phyloP scores from a whole-genome alignment of 2,888 invertebrate genomes.

The Morpho achilles region DNA sequence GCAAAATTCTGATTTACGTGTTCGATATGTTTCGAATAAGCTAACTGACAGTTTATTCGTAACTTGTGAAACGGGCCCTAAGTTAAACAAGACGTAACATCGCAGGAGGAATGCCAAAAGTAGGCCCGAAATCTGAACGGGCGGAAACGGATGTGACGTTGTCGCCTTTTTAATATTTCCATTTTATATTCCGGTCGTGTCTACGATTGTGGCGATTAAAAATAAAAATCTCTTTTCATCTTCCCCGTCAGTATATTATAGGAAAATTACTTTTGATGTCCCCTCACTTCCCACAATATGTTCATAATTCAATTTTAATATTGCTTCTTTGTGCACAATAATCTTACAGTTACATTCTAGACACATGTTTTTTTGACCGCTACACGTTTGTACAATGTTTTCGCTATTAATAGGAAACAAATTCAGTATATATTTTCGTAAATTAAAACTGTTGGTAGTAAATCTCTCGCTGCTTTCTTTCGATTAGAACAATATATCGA shows the following conservation, averaged over 20 bases:
- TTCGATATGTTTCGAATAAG: too few species aligned
- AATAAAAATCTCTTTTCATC: slow-evolving; percentile 66
- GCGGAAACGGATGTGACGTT: slow-evolving; percentile 71
- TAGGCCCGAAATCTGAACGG: slow-evolving; percentile 43
- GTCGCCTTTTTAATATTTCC: slow-evolving; percentile 68
- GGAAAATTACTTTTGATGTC: slow-evolving; percentile 52
- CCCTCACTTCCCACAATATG: slow-evolving; percentile 34
- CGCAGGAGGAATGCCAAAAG: slow-evolving; percentile 10
- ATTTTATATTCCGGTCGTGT: slow-evolving; percentile 60
- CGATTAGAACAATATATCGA: too few species aligned
- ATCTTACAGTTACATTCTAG: neutral
- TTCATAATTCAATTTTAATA: slow-evolving; percentile 30
- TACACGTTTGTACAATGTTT: slow-evolving; percentile 1
- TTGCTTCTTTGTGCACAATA: slow-evolving; percentile 9
- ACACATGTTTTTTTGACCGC: slow-evolving; percentile 7
- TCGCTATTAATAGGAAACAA: neutral
- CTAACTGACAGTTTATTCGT: too few species aligned
- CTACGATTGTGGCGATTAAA: slow-evolving; percentile 58
- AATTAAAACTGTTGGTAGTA: too few species aligned
- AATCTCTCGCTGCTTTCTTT: too few species aligned
- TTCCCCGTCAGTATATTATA: slow-evolving; percentile 50
- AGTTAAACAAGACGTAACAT: slow-evolving; percentile 2
- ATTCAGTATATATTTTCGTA: too few species aligned
- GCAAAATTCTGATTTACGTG: too few species aligned
- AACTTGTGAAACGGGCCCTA: neutral